phyloP scores from a whole-genome alignment of 1,140 invertebrate species.

The Penaeus vannamei region DNA sequence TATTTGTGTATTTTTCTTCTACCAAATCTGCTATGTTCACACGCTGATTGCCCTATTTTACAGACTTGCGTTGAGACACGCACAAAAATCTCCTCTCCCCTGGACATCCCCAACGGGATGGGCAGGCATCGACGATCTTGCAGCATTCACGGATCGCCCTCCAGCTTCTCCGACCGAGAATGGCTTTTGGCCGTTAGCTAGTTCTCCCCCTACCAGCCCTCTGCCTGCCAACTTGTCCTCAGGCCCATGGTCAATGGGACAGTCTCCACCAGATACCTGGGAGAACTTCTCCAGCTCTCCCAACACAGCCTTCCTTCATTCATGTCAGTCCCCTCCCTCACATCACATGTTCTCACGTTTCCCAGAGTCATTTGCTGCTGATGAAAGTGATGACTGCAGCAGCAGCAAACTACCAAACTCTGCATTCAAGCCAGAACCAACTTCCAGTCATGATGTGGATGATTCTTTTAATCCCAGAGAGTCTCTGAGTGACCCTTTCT shows the following conservation, averaged over 20 bases:
- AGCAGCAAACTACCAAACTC: neutral
- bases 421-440: neutral
- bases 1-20: neutral
- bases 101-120: conserved; percentile 47
- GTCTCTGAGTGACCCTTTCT: too few relatives aligned
- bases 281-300: conserved; percentile 42
- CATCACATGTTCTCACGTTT: too few relatives aligned
- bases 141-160: conserved; percentile 59
- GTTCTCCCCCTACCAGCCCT: conserved; percentile 26
- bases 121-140: conserved; percentile 37
- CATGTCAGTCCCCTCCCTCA: conserved; percentile 47
- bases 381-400: neutral
- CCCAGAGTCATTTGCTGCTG: neutral
- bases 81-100: conserved; percentile 27
- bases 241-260: conserved; percentile 40
- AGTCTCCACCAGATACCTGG: conserved; percentile 41
- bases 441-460: too few relatives aligned
- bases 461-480: too few relatives aligned
- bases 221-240: conserved; percentile 27
- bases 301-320: conserved; percentile 52
- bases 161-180: conserved; percentile 59
- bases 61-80: conserved; percentile 54
- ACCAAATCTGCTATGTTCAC: neutral
- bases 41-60: neutral
- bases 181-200: conserved; percentile 58